These are phyloP conservation scores for Channa maculata DNA, from an alignment of 2,113 vertebrate genomes.

Conservation along the genomic window DNA sequence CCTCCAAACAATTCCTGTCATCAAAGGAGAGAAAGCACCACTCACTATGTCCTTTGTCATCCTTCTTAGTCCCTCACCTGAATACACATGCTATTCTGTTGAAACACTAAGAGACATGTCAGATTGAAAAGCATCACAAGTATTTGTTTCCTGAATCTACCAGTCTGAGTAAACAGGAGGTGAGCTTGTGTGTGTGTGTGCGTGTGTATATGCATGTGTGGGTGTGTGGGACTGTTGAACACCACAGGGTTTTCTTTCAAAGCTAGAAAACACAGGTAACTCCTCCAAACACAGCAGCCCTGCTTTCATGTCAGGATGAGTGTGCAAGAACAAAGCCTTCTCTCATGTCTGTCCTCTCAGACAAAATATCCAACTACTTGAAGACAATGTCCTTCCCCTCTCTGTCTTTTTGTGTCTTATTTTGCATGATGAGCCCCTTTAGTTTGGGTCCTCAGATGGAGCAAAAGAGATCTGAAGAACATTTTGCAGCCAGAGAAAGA, in stretches of 20 bases:
- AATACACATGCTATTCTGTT: slow-evolving; percentile 23
- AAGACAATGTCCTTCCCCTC: slow-evolving; percentile 33
- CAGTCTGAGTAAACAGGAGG: slow-evolving; percentile 28
- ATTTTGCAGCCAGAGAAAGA: slow-evolving; percentile 45
- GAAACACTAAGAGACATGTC: slow-evolving; percentile 32
- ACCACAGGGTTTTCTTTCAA: slow-evolving; percentile 33
- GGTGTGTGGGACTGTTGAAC: neutral
- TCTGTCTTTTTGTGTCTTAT: slow-evolving; percentile 34
- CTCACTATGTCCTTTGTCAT: slow-evolving; percentile 7
- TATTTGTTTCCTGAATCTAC: slow-evolving; percentile 34
- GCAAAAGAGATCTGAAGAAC: slow-evolving; percentile 30
- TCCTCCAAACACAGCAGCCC: slow-evolving; percentile 51
- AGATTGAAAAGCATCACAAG: slow-evolving; percentile 39
- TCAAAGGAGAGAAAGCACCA: neutral
- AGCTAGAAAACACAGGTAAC: slow-evolving; percentile 65
- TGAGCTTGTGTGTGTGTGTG: neutral
- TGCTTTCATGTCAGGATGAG: slow-evolving; percentile 53
- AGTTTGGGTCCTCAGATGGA: slow-evolving; percentile 33
- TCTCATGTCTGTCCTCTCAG: slow-evolving; percentile 50
- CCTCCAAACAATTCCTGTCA: neutral
- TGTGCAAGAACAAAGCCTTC: slow-evolving; percentile 60
- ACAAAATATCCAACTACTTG: slow-evolving; percentile 59
- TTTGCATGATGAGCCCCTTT: slow-evolving; percentile 59
- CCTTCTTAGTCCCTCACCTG: slow-evolving; percentile 2
- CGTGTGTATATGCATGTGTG: neutral